Evolutionary conservation across 2,113 vertebrate genomes (phyloP).

Genomic region (Myodes glareolus): DNA sequence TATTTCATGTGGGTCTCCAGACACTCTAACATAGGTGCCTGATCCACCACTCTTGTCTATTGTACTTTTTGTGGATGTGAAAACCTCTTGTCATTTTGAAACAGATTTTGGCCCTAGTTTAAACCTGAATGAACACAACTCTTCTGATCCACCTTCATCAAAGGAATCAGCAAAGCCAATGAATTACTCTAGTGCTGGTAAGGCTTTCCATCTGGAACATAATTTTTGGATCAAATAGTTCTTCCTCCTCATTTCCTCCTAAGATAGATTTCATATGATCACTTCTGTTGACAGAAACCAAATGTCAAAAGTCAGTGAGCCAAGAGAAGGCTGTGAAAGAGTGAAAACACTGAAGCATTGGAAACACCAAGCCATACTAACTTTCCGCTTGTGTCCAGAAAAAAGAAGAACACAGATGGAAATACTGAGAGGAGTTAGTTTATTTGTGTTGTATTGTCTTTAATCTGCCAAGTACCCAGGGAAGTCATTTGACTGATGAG

Average conservation of each 20-base stretch:
- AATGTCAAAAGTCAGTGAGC: conserved; percentile 62
- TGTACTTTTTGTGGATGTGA: not conserved
- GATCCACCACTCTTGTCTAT: not conserved
- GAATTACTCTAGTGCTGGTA: not conserved
- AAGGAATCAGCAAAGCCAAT: not conserved
- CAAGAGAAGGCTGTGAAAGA: conserved; percentile 14
- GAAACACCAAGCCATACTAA: not conserved
- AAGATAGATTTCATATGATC: conserved; percentile 39
- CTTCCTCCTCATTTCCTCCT: conserved; percentile 59
- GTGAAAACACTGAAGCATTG: not conserved
- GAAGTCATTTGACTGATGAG: conserved; percentile 51
- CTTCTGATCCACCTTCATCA: not conserved
- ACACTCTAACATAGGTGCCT: not conserved
- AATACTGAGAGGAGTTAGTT: conserved; percentile 4
- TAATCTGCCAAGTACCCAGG: not conserved
- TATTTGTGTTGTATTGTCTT: conserved; percentile 31
- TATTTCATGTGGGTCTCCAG: not conserved
- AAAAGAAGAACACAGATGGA: not conserved
- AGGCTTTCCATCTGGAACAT: not conserved
- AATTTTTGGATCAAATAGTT: not conserved
- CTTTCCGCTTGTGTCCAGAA: not conserved
- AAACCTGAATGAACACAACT: not conserved
- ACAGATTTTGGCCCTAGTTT: not conserved
- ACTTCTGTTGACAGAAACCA: conserved; percentile 62
- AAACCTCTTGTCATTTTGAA: not conserved